These are phyloP conservation scores for Pelecanoides urinatrix DNA, from an alignment of 2,113 vertebrate genomes.

Conservation along the genomic window DNA sequence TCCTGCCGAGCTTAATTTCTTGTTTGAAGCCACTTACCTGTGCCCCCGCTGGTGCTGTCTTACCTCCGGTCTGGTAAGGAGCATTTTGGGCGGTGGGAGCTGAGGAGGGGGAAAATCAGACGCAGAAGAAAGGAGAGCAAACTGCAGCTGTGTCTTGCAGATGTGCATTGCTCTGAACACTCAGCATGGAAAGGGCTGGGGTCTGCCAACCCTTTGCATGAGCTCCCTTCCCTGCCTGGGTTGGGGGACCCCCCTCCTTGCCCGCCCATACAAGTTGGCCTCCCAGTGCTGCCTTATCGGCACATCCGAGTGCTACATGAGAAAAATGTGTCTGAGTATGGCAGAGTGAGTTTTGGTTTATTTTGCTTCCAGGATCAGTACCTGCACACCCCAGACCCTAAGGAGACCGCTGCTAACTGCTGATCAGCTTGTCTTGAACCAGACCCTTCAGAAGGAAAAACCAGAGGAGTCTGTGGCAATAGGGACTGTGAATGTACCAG, in stretches of 20 bases:
- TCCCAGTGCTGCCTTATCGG: neutral
- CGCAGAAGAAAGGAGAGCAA: rapidly evolving
- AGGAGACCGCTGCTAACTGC: neutral
- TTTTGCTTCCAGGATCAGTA: neutral
- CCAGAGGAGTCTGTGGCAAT: neutral
- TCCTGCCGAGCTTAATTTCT: neutral
- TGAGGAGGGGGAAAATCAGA: neutral
- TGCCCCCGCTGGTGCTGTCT: neutral
- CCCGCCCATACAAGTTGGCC: neutral
- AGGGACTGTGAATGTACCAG: neutral
- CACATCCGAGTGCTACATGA: rapidly evolving
- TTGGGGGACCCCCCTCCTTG: neutral
- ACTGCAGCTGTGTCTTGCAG: neutral
- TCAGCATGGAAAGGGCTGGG: neutral
- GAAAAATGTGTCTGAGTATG: neutral
- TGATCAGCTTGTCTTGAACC: neutral
- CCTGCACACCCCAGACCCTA: neutral
- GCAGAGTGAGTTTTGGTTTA: neutral
- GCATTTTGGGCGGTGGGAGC: neutral
- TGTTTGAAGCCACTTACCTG: neutral
- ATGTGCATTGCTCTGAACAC: too few species aligned
- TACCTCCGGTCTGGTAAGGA: neutral
- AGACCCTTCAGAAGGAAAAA: neutral
- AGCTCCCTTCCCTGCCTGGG: neutral
- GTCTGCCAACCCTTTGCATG: neutral